Conservation (phyloP, 23 tunicate genomes). For the Halocynthia roretzi region DNA sequence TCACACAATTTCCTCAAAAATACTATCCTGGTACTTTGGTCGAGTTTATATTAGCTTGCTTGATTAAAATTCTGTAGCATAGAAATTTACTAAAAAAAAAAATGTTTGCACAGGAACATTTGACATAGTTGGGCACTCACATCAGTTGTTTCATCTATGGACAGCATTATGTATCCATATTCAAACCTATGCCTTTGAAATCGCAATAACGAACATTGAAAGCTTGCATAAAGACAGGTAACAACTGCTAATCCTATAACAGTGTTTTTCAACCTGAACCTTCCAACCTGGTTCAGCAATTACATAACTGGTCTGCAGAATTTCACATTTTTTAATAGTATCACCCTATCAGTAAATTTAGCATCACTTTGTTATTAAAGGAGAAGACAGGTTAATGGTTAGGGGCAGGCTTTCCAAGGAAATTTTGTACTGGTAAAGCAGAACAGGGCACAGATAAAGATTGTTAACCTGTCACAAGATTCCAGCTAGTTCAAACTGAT, state of each 20-base stretch:
- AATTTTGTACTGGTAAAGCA: too few relatives aligned
- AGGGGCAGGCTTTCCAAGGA: too few relatives aligned
- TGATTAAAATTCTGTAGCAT: not conserved
- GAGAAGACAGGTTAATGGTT: too few relatives aligned
- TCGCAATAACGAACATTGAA: constrained; percentile 15
- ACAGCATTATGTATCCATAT: constrained; percentile 35
- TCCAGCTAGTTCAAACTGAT: too few relatives aligned
- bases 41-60: not conserved
- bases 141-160: constrained; percentile 62
- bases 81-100: not conserved
- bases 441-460: too few relatives aligned
- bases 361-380: too few relatives aligned
- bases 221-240: constrained; percentile 11
- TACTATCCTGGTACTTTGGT: constrained; percentile 49
- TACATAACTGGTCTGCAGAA: too few relatives aligned
- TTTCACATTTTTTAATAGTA: too few relatives aligned
- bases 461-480: too few relatives aligned
- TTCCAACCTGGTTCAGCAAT: too few relatives aligned
- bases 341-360: too few relatives aligned
- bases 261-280: too few relatives aligned
- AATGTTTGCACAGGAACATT: constrained; percentile 33
- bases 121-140: constrained; percentile 65
- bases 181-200: constrained; percentile 38
- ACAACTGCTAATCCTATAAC: not conserved
- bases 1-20: constrained; percentile 45